Evolutionary conservation across 1,140 invertebrate genomes (phyloP).

Genomic region (Ceratina calcarata): DNA sequence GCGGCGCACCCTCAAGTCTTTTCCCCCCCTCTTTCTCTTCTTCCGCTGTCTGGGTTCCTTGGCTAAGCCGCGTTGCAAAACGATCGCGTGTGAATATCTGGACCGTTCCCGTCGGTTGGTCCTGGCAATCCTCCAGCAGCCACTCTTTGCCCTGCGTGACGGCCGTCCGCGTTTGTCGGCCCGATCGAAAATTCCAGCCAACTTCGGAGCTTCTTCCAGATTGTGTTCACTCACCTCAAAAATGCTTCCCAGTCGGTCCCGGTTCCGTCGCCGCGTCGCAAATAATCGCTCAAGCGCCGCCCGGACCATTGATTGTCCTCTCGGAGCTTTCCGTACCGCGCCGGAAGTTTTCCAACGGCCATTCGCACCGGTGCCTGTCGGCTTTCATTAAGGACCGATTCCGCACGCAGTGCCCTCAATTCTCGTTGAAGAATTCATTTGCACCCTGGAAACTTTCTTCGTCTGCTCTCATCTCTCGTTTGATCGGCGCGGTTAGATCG

Average conservation of each 20-base stretch:
- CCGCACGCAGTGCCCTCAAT: neutral
- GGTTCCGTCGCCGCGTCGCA: neutral
- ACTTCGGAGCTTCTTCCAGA: constrained; percentile 47
- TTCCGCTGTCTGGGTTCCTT: neutral
- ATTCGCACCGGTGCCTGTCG: neutral
- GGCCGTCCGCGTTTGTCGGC: constrained; percentile 4
- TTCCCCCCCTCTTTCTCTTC: neutral
- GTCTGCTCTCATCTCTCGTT: neutral
- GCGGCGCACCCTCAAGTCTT: neutral
- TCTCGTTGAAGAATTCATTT: constrained; percentile 15
- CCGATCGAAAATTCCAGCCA: constrained; percentile 61
- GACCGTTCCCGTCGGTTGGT: constrained; percentile 51
- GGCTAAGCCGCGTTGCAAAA: constrained; percentile 41
- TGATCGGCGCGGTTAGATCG: neutral
- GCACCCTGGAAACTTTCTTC: neutral
- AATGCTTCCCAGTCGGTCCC: neutral
- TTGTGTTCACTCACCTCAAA: constrained; percentile 47
- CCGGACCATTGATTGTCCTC: constrained; percentile 13
- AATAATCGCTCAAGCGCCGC: constrained; percentile 50
- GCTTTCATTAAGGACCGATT: constrained; percentile 9
- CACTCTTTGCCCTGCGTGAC: constrained; percentile 38
- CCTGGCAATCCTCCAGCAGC: constrained; percentile 62
- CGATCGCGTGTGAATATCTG: constrained; percentile 65
- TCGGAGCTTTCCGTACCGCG: neutral
- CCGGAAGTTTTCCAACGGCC: neutral